Evolutionary conservation across 2,888 invertebrate genomes (phyloP), one percentile per base, ranked within the genome.

Genomic region (Aspidiotus rigidus): DNA sequence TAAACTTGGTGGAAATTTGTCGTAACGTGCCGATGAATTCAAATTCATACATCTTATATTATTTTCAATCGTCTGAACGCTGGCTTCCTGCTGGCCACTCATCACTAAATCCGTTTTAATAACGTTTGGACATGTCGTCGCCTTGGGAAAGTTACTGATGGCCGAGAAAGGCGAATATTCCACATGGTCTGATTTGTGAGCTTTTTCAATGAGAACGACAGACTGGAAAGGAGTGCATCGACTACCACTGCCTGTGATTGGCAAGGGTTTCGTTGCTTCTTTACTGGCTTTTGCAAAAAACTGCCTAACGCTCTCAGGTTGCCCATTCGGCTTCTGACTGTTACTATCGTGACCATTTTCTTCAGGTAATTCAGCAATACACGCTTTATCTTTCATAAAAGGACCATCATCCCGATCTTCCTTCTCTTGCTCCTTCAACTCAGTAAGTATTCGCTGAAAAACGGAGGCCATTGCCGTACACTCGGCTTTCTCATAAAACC

Each of bases 401-500:
- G 44, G 13, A 11, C 13, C n/a, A n/a, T 66, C 66, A 39, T 57
- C 56, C 11, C 49, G 7, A 49, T 63, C 66, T 17, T 59, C 59
- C 13, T 59, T 28, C 28, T 66, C 66, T 59, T 66, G 57, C 7
- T 57, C 66, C 42, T 66, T 66, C 49, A 66, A 28, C 44, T 66
- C 66, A 11, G 57, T 41, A 13, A 66, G 49, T 71, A 91, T 79
- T 72, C 84, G 83, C 77, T 86, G 86, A 71, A 92, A 81, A 75
- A 89, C 83, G 69, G 83, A 83, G 66, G 89, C 87, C 72, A 94
- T 88, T 75, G 88, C 85, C 74, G 87, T 84, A 77, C 94, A 94
- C 79, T 94, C 94, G 74, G 89, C 88, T 79, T 88, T 87, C 77
- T 93, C 91, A 77, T 93, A 95, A 80, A 95, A 95, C 95, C 95